A percentile compares a stretch with the other conserved stretches of the same genome.
These are phyloP conservation scores for Dendrolimus pini DNA, from an alignment of 2,888 invertebrate genomes.

Conservation along the genomic window DNA sequence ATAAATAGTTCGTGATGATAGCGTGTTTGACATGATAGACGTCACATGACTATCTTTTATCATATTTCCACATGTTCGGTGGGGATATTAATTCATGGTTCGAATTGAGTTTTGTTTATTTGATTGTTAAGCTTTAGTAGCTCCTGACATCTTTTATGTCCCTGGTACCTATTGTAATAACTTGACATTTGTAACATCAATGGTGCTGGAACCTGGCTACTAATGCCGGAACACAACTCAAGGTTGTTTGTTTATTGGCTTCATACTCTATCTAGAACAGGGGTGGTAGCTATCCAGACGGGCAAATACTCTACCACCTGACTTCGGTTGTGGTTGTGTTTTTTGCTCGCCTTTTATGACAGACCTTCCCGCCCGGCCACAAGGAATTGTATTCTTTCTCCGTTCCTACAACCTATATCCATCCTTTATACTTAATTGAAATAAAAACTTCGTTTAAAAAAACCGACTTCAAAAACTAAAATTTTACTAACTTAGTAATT, in stretches of 20 bases:
- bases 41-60: neutral
- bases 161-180: too few species aligned
- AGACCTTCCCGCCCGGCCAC: neutral
- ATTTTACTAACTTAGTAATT: too few species aligned
- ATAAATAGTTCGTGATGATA: neutral
- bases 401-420: neutral
- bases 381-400: neutral
- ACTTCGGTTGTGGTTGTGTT: neutral
- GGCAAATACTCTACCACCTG: neutral
- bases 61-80: neutral
- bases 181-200: neutral
- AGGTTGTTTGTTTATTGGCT: too few species aligned
- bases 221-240: neutral
- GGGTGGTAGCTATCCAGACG: neutral
- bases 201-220: neutral
- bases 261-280: too few species aligned
- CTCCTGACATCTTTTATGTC: too few species aligned
- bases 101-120: too few species aligned
- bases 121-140: too few species aligned
- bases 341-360: slow-evolving; percentile 1
- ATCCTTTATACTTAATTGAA: too few species aligned
- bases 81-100: slow-evolving; percentile 3
- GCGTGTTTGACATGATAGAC: neutral
- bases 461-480: too few species aligned
- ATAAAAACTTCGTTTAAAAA: too few species aligned